phyloP scores from a whole-genome alignment of 1,140 invertebrate species.

The Frieseomelitta varia region DNA sequence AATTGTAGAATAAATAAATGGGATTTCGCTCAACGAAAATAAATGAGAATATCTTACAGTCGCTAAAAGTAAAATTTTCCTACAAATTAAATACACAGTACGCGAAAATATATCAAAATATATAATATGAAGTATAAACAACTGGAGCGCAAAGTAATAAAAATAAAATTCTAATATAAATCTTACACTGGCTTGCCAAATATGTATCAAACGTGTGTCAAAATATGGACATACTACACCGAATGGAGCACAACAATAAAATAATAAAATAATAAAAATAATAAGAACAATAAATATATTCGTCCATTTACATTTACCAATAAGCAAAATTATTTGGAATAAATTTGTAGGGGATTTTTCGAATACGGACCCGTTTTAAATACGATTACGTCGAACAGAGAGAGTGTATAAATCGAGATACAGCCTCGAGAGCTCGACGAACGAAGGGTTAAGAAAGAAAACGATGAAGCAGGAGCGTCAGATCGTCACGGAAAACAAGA shows the following conservation, averaged over 20 bases:
- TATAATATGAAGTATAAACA: not conserved
- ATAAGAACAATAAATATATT: not conserved
- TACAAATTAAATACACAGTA: not conserved
- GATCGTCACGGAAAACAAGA: slow-evolving; percentile 41
- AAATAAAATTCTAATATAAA: not conserved
- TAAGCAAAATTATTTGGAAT: not conserved
- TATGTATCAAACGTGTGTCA: not conserved
- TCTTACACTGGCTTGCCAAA: not conserved
- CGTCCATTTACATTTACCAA: too few species aligned
- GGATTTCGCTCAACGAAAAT: not conserved
- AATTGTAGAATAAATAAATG: not conserved
- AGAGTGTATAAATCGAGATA: not conserved
- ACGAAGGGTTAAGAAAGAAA: not conserved
- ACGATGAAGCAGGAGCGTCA: not conserved
- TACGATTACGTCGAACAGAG: not conserved
- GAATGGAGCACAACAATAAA: too few species aligned
- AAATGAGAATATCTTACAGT: not conserved
- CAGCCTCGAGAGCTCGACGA: not conserved
- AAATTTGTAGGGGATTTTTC: not conserved
- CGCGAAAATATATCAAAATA: not conserved
- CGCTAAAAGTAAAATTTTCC: not conserved
- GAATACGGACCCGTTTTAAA: not conserved
- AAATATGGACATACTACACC: not conserved
- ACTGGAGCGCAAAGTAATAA: not conserved
- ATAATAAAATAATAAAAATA: not conserved